These are phyloP conservation scores for Pogoniulus pusillus DNA, from an alignment of 2,797 vertebrate genomes.

Conservation along the genomic window DNA sequence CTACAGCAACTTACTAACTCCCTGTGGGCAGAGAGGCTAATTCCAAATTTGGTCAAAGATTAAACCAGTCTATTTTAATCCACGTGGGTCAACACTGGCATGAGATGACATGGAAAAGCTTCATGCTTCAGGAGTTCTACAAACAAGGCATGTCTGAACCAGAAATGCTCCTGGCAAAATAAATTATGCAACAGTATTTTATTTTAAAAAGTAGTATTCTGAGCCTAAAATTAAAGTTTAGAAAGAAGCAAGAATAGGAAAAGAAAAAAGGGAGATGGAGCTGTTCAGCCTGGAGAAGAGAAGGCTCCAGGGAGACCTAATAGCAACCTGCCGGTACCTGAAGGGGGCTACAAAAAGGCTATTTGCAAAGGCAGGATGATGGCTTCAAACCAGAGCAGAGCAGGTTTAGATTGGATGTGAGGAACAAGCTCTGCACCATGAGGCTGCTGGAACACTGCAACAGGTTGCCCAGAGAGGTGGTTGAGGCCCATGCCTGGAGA, in stretches of 20 bases:
- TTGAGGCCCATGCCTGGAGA: no score
- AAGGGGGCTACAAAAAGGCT: no score
- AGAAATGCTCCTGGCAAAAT: constrained; percentile 46
- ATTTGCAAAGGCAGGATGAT: no score
- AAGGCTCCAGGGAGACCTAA: no score
- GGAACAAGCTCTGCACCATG: no score
- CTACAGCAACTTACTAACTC: constrained; percentile 81
- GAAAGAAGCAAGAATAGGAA: neutral
- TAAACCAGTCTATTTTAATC: constrained; percentile 84
- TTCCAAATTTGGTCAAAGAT: constrained; percentile 90
- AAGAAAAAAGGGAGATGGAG: neutral
- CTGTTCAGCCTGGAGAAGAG: no score
- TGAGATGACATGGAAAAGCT: constrained; percentile 78
- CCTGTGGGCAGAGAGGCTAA: constrained; percentile 75
- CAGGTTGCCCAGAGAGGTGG: no score
- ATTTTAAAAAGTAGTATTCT: constrained; percentile 18
- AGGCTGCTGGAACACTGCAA: no score
- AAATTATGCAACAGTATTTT: neutral
- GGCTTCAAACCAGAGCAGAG: no score
- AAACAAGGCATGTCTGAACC: constrained; percentile 73
- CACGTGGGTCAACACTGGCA: constrained; percentile 83
- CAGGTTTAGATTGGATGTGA: no score
- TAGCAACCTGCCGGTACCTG: no score
- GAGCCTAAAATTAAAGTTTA: constrained; percentile 1
- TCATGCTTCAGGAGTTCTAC: constrained; percentile 78